Evolutionary conservation across 2,888 invertebrate genomes (phyloP).

Genomic region (Argyresthia albistria): DNA sequence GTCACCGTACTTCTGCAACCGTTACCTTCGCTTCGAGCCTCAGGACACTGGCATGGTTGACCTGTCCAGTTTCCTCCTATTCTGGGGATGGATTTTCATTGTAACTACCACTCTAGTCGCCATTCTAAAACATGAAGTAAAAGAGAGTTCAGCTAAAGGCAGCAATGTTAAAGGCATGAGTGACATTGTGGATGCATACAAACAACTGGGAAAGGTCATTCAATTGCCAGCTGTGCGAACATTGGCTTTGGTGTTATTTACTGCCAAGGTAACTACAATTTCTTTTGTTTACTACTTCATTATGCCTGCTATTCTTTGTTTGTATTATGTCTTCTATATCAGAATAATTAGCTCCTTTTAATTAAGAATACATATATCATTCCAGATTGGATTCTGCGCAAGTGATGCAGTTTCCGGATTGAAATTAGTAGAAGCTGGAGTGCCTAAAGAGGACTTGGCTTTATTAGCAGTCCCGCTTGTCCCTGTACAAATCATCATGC

Average conservation of each 20-base stretch:
- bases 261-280: slow-evolving; percentile 82
- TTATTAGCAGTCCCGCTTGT: slow-evolving; percentile 93
- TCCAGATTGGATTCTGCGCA: slow-evolving; percentile 93
- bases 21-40: slow-evolving; percentile 84
- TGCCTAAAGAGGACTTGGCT: slow-evolving; percentile 95
- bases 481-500: slow-evolving; percentile 94
- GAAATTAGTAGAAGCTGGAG: slow-evolving; percentile 96
- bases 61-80: slow-evolving; percentile 87
- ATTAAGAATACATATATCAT: background rate
- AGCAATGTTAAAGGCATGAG: slow-evolving; percentile 44
- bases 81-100: slow-evolving; percentile 96
- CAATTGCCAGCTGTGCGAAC: slow-evolving; percentile 86
- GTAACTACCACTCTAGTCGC: slow-evolving; percentile 91
- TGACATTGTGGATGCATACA: slow-evolving; percentile 80
- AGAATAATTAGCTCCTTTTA: too few relatives aligned
- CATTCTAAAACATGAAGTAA: slow-evolving; percentile 87
- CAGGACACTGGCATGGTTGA: slow-evolving; percentile 80
- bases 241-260: slow-evolving; percentile 86
- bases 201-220: slow-evolving; percentile 85
- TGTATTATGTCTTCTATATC: too few relatives aligned
- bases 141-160: slow-evolving; percentile 38
- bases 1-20: slow-evolving; percentile 96
- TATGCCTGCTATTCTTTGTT: too few relatives aligned
- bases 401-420: slow-evolving; percentile 95
- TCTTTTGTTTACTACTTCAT: too few relatives aligned